Percentiles rank a stretch among this genome's conserved stretches.
Conservation (phyloP, 2,888 invertebrate genomes). For the Acronicta psi region DNA sequence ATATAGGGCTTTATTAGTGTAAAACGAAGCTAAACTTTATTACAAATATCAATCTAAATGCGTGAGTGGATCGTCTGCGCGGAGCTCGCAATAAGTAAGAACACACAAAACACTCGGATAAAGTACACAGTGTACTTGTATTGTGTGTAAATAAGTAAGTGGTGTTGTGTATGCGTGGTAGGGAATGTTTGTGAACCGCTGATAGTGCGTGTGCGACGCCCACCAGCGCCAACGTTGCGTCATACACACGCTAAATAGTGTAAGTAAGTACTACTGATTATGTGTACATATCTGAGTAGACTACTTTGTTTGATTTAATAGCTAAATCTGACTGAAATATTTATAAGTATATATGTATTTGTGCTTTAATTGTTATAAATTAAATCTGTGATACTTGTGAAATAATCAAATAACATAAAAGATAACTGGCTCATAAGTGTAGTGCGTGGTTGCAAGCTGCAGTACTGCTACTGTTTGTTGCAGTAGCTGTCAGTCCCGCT, state of each 20-base stretch:
- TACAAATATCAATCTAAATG: neutral
- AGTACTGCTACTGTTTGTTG: no score
- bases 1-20: neutral
- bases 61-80: neutral
- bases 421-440: no score
- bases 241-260: neutral
- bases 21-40: neutral
- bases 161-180: conserved; percentile 7
- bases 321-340: no score
- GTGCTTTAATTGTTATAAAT: no score
- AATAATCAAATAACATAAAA: no score
- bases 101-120: conserved; percentile 10
- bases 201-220: neutral
- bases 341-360: no score
- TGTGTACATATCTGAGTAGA: no score
- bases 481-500: no score
- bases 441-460: no score
- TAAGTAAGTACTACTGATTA: no score
- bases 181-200: neutral
- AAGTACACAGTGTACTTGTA: conserved; percentile 8
- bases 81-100: neutral
- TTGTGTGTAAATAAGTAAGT: conserved; percentile 2
- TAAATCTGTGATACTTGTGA: no score
- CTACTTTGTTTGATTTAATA: no score
- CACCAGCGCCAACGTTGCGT: neutral